Conservation (phyloP, 2,888 invertebrate species). For the Mesorhabditis sp. region DNA sequence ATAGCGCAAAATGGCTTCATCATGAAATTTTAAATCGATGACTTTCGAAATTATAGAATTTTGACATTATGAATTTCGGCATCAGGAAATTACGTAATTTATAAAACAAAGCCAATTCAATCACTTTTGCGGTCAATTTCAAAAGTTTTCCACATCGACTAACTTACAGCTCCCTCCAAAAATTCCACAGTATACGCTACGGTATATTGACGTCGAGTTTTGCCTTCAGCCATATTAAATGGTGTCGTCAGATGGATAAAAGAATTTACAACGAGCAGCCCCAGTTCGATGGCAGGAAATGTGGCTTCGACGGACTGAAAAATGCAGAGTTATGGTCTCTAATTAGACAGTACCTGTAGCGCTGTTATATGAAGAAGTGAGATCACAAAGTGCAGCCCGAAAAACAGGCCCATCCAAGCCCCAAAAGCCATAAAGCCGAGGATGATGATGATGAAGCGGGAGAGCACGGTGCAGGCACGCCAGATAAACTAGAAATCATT, state of each 20-base stretch:
- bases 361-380: slow-evolving; percentile 26
- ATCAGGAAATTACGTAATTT: no score
- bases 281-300: slow-evolving; percentile 22
- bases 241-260: slow-evolving; percentile 44
- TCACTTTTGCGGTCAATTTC: no score
- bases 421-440: slow-evolving; percentile 17
- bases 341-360: slow-evolving; percentile 22
- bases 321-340: background rate
- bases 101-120: no score
- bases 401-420: slow-evolving; percentile 17
- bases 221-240: slow-evolving; percentile 48
- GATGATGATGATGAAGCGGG: slow-evolving; percentile 29
- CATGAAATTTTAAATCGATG: no score
- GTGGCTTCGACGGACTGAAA: slow-evolving; percentile 3
- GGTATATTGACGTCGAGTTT: slow-evolving; percentile 32
- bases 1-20: no score
- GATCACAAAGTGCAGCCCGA: slow-evolving; percentile 21
- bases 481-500: slow-evolving; percentile 35
- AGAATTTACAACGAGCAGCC: slow-evolving; percentile 31
- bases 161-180: slow-evolving; percentile 34
- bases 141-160: background rate
- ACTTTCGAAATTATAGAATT: no score
- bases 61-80: no score
- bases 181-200: slow-evolving; percentile 36
- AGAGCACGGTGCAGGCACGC: slow-evolving; percentile 36